These are phyloP conservation scores for Platerodrilus igneus DNA, from an alignment of 2,888 invertebrate species.

Conservation along the genomic window DNA sequence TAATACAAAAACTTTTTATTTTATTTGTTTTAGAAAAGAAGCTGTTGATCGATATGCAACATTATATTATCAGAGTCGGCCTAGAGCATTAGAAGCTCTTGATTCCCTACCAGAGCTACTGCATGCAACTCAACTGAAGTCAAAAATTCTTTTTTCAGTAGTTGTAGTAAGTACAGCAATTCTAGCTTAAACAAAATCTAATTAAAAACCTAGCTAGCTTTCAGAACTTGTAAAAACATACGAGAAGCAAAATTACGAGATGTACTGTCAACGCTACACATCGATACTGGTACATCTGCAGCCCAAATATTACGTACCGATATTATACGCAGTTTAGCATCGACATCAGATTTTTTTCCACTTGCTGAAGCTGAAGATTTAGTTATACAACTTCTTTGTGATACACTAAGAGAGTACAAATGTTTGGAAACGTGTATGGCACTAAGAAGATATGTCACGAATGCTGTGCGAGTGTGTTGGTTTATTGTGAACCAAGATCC, in stretches of 20 bases:
- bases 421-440: conserved; percentile 75
- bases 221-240: conserved; percentile 66
- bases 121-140: conserved; percentile 84
- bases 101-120: conserved; percentile 74
- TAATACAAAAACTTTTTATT: too few species aligned
- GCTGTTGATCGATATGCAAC: conserved; percentile 76
- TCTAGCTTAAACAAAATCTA: conserved; percentile 13
- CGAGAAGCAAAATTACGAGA: conserved; percentile 70
- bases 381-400: conserved; percentile 61
- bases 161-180: conserved; percentile 73
- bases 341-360: conserved; percentile 67
- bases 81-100: conserved; percentile 81
- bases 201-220: conserved; percentile 58
- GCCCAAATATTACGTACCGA: conserved; percentile 39
- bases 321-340: conserved; percentile 49
- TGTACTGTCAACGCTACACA: conserved; percentile 54
- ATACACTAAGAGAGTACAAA: conserved; percentile 90
- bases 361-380: conserved; percentile 64
- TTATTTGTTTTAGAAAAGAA: conserved; percentile 52
- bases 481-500: conserved; percentile 71
- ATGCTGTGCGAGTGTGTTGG: conserved; percentile 86
- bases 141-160: conserved; percentile 92
- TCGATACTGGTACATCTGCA: conserved; percentile 44
- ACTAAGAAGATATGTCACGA: conserved; percentile 73
- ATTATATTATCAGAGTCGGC: conserved; percentile 79